Conservation (phyloP, 2,888 invertebrate species). For the Eupithecia vulgata region DNA sequence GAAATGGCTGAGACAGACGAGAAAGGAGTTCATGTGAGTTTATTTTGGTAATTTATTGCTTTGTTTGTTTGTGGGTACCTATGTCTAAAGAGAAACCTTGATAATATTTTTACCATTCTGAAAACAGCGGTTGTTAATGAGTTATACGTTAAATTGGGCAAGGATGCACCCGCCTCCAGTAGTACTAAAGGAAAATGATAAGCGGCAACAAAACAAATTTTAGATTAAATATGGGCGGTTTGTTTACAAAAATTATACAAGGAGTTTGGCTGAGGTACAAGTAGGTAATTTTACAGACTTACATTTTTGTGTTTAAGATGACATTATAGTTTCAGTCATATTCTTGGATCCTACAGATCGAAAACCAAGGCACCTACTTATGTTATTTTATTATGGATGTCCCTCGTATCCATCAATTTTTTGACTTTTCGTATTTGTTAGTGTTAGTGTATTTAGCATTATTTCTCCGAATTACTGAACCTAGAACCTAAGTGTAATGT, state of each 20-base stretch:
- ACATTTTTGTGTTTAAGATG: neutral
- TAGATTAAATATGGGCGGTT: no score
- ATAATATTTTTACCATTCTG: neutral
- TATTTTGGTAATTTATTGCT: neutral
- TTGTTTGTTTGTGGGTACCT: neutral
- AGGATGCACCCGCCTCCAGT: neutral
- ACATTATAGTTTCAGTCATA: neutral
- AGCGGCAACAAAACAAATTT: no score
- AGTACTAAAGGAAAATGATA: neutral
- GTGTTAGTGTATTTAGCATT: neutral
- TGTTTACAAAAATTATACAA: no score
- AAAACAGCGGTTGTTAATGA: neutral
- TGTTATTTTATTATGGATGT: neutral
- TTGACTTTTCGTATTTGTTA: no score
- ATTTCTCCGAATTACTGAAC: neutral
- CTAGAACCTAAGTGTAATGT: neutral
- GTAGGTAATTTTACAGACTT: neutral
- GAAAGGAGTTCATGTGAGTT: constrained; percentile 65
- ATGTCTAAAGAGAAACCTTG: neutral
- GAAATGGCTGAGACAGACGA: constrained; percentile 67
- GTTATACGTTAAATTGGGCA: neutral
- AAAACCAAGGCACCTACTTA: neutral
- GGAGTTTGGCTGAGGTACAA: no score
- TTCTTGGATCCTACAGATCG: neutral
- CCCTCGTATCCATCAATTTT: neutral